These are phyloP conservation scores for Chloropsis hardwickii DNA, from an alignment of 2,113 vertebrate genomes.

Conservation along the genomic window DNA sequence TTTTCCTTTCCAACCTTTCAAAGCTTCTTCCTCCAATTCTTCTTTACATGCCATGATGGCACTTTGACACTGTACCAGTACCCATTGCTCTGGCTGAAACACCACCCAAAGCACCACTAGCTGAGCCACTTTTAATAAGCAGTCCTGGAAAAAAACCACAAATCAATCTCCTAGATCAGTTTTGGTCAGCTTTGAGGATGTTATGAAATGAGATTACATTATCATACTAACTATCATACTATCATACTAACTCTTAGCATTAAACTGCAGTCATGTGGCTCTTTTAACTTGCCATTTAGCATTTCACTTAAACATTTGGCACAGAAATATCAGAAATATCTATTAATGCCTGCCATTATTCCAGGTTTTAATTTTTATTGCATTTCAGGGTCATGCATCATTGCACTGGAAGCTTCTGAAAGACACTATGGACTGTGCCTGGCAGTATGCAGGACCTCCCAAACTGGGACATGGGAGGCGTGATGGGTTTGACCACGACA, in stretches of 20 bases:
- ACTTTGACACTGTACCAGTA: background rate
- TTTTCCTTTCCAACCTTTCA: background rate
- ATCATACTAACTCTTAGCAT: background rate
- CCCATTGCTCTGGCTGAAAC: background rate
- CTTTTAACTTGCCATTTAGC: background rate
- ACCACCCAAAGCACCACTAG: background rate
- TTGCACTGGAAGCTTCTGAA: background rate
- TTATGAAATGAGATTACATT: background rate
- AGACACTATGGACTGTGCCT: background rate
- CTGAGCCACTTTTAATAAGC: background rate
- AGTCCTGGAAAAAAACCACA: background rate
- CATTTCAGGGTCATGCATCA: background rate
- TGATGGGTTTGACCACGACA: background rate
- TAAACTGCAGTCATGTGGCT: background rate
- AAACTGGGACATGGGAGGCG: fast-evolving
- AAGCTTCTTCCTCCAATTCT: background rate
- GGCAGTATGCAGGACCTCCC: background rate
- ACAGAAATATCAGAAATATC: background rate
- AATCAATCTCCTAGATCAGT: background rate
- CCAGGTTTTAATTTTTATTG: background rate
- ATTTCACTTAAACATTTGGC: conserved; percentile 1
- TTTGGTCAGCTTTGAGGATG: background rate
- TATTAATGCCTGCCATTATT: background rate
- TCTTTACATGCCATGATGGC: background rate
- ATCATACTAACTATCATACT: background rate